Evolutionary conservation across 2,113 vertebrate species (phyloP).

Genomic region (Entelurus aequoreus): DNA sequence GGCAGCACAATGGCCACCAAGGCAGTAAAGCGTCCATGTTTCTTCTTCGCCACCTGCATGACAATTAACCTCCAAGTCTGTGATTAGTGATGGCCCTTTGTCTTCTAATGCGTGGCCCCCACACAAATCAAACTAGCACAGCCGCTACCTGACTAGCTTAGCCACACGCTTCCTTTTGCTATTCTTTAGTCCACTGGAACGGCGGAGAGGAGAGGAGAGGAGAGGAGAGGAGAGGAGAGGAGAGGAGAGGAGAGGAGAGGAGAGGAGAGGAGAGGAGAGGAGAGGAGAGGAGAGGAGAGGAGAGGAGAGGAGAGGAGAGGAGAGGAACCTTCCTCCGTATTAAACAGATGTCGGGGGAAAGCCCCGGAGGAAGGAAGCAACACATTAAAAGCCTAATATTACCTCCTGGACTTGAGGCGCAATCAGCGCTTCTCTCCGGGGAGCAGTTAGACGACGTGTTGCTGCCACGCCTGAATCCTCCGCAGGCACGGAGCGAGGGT

Average conservation of each 20-base stretch:
- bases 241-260: no score
- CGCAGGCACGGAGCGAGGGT: no score
- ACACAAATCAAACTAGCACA: constrained; percentile 78
- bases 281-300: no score
- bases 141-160: constrained; percentile 41
- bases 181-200: no score
- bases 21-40: constrained; percentile 83
- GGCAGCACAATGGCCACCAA: constrained; percentile 78
- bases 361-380: constrained; percentile 59
- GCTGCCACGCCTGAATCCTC: constrained; percentile 60
- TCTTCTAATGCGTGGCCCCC: constrained; percentile 83
- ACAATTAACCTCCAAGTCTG: constrained; percentile 92
- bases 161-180: background rate
- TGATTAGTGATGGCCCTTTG: constrained; percentile 93
- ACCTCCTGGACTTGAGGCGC: constrained; percentile 56
- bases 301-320: background rate
- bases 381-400: constrained; percentile 68
- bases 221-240: no score
- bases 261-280: no score
- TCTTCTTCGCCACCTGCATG: constrained; percentile 83
- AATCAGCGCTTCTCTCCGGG: constrained; percentile 57
- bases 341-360: constrained; percentile 59
- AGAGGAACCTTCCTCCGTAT: constrained; percentile 33
- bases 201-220: no score
- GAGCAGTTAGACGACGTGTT: constrained; percentile 60